Percentiles rank a stretch among this genome's conserved stretches.
These are phyloP conservation scores for Drosophila trichaetosa DNA, from an alignment of 2,888 invertebrate species.

Conservation along the genomic window DNA sequence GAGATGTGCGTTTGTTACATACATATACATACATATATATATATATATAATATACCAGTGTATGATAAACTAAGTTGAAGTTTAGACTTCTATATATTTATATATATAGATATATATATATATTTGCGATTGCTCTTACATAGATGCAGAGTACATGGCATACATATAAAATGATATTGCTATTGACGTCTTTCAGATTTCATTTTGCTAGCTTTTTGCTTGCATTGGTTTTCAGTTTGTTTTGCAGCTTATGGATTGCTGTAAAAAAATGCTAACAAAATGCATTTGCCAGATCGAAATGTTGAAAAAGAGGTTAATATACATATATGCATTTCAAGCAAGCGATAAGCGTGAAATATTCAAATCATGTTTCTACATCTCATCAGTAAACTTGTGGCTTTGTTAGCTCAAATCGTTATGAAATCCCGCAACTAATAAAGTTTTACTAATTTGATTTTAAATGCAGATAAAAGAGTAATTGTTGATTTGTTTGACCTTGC, in stretches of 20 bases:
- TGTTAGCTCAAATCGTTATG: neutral
- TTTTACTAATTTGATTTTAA: neutral
- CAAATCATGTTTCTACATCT: conserved; percentile 12
- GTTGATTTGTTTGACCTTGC: conserved; percentile 4
- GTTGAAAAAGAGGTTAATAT: neutral
- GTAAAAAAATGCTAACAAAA: neutral
- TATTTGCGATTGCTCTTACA: neutral
- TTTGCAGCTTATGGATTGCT: conserved; percentile 4
- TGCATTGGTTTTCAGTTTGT: neutral
- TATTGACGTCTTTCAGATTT: conserved; percentile 20
- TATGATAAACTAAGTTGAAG: conserved; percentile 35
- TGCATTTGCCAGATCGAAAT: neutral
- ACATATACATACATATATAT: neutral
- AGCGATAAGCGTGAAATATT: neutral
- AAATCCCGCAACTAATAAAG: neutral
- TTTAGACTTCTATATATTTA: conserved; percentile 8
- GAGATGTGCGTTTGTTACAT: conserved; percentile 12
- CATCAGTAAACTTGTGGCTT: neutral
- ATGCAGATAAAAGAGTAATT: neutral
- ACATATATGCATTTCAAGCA: conserved; percentile 1
- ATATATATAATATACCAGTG: neutral
- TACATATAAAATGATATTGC: conserved; percentile 1
- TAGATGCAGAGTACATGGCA: neutral
- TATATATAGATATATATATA: neutral
- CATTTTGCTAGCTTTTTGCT: conserved; percentile 8